Evolutionary conservation across 2,797 vertebrate genomes (phyloP).

Genomic region (Poeciliopsis presidionis): DNA sequence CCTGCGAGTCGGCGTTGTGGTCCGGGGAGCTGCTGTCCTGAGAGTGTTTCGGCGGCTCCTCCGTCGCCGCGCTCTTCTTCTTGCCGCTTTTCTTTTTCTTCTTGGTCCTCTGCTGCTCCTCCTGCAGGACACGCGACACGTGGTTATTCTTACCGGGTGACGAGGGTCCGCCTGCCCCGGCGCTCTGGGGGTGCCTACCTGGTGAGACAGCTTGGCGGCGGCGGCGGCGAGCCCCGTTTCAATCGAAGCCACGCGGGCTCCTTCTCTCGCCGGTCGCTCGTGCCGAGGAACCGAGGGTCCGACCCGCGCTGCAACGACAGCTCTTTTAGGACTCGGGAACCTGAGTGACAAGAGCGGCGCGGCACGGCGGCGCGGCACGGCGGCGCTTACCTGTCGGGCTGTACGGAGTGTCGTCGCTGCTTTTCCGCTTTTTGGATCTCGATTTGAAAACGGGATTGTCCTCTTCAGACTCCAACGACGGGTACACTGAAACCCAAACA

Average conservation of each 20-base stretch:
- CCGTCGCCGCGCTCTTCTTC: slow-evolving; percentile 86
- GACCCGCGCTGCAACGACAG: slow-evolving; percentile 85
- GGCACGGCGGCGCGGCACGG: no score
- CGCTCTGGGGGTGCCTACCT: slow-evolving; percentile 76
- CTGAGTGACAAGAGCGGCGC: no score
- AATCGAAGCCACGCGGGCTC: slow-evolving; percentile 94
- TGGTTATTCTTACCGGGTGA: not conserved
- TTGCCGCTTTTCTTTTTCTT: slow-evolving; percentile 96
- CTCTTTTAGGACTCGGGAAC: not conserved
- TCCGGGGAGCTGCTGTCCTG: slow-evolving; percentile 94
- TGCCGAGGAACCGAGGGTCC: slow-evolving; percentile 94
- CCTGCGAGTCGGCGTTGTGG: slow-evolving; percentile 86
- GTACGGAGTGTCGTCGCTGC: slow-evolving; percentile 95
- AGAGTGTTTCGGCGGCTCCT: slow-evolving; percentile 85
- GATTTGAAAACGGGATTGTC: slow-evolving; percentile 99
- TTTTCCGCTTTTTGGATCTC: slow-evolving; percentile 97
- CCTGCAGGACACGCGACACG: slow-evolving; percentile 50
- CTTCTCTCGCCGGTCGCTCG: slow-evolving; percentile 94
- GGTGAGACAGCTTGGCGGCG: slow-evolving; percentile 95
- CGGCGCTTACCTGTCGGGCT: slow-evolving; percentile 90
- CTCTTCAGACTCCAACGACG: slow-evolving; percentile 97
- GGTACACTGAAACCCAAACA: slow-evolving; percentile 84
- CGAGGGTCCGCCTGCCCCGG: not conserved
- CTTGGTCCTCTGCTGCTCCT: slow-evolving; percentile 97
- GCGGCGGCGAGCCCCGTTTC: slow-evolving; percentile 95